Percentiles rank a stretch among this genome's conserved stretches.
Conservation (phyloP, 2,113 vertebrate species). For the Eptesicus fuscus region DNA sequence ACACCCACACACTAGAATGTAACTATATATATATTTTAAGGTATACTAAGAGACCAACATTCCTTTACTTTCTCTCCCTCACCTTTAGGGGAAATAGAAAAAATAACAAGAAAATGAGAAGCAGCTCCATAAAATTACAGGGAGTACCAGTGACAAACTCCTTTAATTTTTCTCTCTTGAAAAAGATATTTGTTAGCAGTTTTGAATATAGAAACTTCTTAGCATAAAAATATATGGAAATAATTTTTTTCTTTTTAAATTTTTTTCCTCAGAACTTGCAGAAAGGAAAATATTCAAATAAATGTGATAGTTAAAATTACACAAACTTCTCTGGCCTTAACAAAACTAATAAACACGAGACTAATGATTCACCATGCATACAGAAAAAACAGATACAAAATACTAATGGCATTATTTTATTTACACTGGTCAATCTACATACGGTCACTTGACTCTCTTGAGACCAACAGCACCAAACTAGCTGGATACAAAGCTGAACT, state of each 20-base stretch:
- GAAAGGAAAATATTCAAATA: constrained; percentile 31
- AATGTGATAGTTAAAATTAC: not conserved
- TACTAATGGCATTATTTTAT: not conserved
- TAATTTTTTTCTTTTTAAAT: not conserved
- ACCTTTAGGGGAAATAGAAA: not conserved
- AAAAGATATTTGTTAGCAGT: not conserved
- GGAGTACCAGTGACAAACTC: not conserved
- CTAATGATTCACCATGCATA: not conserved
- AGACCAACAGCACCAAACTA: not conserved
- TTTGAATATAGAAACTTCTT: not conserved
- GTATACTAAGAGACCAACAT: not conserved
- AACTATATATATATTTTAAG: not conserved
- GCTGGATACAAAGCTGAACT: not conserved
- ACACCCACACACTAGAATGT: not conserved
- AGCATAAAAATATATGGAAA: not conserved
- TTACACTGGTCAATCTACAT: not conserved
- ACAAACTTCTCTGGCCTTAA: constrained; percentile 3
- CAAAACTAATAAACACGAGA: constrained; percentile 27
- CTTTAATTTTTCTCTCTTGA: not conserved
- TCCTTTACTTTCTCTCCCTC: not conserved
- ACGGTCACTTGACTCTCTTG: not conserved
- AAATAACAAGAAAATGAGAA: not conserved
- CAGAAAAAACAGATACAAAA: constrained; percentile 25
- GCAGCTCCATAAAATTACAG: not conserved
- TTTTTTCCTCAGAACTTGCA: not conserved